Base-by-base conservation (phyloP, 2,888 invertebrate genomes). In the Augiades crinisus region DNA sequence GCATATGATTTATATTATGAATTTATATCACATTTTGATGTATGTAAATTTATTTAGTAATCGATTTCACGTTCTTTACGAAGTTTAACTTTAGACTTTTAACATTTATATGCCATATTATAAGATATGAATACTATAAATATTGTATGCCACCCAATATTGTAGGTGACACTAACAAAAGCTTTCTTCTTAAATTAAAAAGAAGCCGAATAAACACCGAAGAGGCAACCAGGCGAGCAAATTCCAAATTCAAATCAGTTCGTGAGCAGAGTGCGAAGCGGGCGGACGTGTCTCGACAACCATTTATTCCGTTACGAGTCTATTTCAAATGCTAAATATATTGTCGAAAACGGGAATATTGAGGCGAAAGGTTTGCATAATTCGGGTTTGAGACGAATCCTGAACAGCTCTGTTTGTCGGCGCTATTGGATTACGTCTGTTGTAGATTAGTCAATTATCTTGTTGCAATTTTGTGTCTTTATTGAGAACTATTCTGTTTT, bases 241-340 rank as follows among this genome's bases (percentile, higher is more conserved):
- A 84, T 83, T 83, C 82, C 68, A 79, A 82, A 86, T 86, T 85
- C 81, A 86, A 86, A 86, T 84, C 84, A 86, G 81, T 84, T 81
- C 84, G 85, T 84, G 85, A 85, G 81, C 70, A 46, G 83, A 72
- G 79, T 85, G 78, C 75, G 73, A 75, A 85, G 75, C 64, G 72
- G 56, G 70, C 70, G 76, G 81, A 86, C 84, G 83, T 85, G 84
- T 75, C 67, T 65, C 64, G 68, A 70, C 71, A 72, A 72, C 72
- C 75, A 76, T 80, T 84, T 80, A 80, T 81, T 81, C 80, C 78
- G 79, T 79, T 79, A 81, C 81, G 76, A 78, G 75, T 80, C 73
- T 71, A 72, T 78, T 79, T 67, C 69, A 73, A 79, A 84, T 84
- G 78, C 78, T 78, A 81, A 84, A 85, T 82, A 81, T 74, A 78